Percentiles rank a stretch among this genome's conserved stretches.
These are phyloP conservation scores for Agrochola circellaris DNA, from an alignment of 2,888 invertebrate genomes.

Conservation along the genomic window DNA sequence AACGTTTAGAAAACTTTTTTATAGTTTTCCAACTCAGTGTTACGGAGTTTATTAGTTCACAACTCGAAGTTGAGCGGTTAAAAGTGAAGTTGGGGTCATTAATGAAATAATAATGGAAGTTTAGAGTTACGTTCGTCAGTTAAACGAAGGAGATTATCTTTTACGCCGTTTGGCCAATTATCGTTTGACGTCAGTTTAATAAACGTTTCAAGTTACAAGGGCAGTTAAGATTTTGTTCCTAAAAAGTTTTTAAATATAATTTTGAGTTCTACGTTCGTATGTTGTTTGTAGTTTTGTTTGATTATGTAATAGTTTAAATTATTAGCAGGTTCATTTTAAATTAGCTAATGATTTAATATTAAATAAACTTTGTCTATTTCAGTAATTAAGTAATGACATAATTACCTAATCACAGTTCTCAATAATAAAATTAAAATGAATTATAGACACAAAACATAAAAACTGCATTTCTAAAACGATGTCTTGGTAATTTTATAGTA, in stretches of 20 bases:
- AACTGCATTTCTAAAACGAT: background rate
- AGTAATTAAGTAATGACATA: background rate
- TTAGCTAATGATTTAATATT: background rate
- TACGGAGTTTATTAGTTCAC: slow-evolving; percentile 65
- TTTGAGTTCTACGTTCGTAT: background rate
- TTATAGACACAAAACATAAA: background rate
- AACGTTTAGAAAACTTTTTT: slow-evolving; percentile 65
- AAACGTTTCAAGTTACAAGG: slow-evolving; percentile 3
- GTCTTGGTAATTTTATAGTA: background rate
- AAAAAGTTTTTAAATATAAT: background rate
- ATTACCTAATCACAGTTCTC: background rate
- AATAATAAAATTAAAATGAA: background rate
- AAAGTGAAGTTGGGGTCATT: slow-evolving; percentile 56
- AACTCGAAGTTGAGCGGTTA: slow-evolving; percentile 61
- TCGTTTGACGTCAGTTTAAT: slow-evolving; percentile 27
- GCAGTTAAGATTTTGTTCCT: background rate
- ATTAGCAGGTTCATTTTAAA: background rate
- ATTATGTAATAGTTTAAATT: background rate
- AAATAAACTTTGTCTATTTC: background rate
- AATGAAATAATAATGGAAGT: slow-evolving; percentile 51
- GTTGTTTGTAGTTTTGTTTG: background rate
- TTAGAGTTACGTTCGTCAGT: slow-evolving; percentile 18
- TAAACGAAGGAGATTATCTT: slow-evolving; percentile 32
- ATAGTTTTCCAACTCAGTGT: slow-evolving; percentile 66
- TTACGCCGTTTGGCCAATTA: slow-evolving; percentile 10